Base-by-base conservation (phyloP, 2,797 vertebrate species). In the Leptoclinus maculatus region DNA sequence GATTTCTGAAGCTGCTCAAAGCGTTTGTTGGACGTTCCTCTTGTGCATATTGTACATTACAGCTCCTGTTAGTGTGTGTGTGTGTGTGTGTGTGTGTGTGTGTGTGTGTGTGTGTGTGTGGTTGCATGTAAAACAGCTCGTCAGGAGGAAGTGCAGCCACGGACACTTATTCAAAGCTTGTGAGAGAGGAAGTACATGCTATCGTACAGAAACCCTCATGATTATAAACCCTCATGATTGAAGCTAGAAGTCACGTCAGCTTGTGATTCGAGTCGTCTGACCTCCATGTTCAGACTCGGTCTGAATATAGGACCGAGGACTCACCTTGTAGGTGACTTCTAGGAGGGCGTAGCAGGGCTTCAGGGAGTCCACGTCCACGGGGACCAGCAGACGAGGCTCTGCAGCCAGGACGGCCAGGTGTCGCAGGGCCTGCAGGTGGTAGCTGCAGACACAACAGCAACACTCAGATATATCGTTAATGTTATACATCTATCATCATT, bases 391-490 rank as follows among this genome's bases (percentile, higher is more conserved):
- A 41, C 98, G 95, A 0, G 98, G 98, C 74, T 99, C 97, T 0
- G 97, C 97, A 0, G 98, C 98, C 80, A 99, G 93, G 36, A 99
- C 98, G 0, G 96, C 97, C 45, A 99, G 93, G 83, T 99, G 98
- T 7, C 98, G 95, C 72, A 99, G 91, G 14, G 98, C 98, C 95
- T 99, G 98, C 13, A 99, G 96, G 91, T 99, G 98, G 90, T 99
- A 99, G 76, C 98, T 99, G 90, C 16, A 80, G 43, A 8, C 39
- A 74, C 23, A 41, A 8, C 5, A 67, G 29, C 51, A 58, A 56
- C 34, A 79, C 41, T 21, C 36, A 38, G 19, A 23, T 12, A 49
- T 7, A 17, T 0, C 17, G 38, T 11, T 39, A 0, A 4, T 43
- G 27, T n/a, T n/a, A n/a, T n/a, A n/a, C 27, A 2, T 27, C 27